Evolutionary conservation across 2,888 invertebrate genomes (phyloP).

Genomic region (Philereme vetulata): DNA sequence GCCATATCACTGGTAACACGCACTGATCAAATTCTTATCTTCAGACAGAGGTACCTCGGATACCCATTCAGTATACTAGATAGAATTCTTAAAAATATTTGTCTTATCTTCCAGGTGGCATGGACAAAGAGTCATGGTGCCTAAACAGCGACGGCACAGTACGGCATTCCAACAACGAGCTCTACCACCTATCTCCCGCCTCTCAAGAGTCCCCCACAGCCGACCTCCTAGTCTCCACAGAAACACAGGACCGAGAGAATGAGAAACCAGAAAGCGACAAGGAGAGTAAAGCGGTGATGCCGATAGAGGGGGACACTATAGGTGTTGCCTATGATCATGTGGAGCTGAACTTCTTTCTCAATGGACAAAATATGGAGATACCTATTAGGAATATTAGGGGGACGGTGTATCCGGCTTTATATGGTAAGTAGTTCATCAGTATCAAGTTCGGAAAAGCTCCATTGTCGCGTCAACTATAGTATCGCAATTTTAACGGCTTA

Average conservation of each 20-base stretch:
- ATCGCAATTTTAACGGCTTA: no score
- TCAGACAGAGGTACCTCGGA: no score
- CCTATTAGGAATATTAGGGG: constrained; percentile 95
- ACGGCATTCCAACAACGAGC: constrained; percentile 91
- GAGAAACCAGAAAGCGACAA: constrained; percentile 65
- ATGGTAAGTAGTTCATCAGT: constrained; percentile 85
- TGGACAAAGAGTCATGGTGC: constrained; percentile 96
- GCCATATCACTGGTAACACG: no score
- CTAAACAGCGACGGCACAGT: constrained; percentile 95
- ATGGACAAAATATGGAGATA: constrained; percentile 93
- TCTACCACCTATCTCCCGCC: constrained; percentile 85
- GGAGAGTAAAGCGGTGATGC: constrained; percentile 71
- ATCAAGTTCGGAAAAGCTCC: no score
- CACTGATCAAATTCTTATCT: no score
- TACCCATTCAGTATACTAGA: no score
- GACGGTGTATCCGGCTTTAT: constrained; percentile 95
- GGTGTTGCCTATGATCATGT: constrained; percentile 98
- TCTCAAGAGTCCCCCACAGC: constrained; percentile 72
- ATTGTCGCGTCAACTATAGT: no score
- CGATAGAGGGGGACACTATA: constrained; percentile 96
- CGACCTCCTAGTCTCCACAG: constrained; percentile 70
- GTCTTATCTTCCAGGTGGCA: constrained; percentile 86
- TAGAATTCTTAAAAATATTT: background rate
- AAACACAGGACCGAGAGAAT: constrained; percentile 48
- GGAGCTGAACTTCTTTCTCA: constrained; percentile 96